Evolutionary conservation across 2,797 vertebrate species (phyloP), one percentile per base, ranked within the genome.

Genomic region (Pteropus rufus): DNA sequence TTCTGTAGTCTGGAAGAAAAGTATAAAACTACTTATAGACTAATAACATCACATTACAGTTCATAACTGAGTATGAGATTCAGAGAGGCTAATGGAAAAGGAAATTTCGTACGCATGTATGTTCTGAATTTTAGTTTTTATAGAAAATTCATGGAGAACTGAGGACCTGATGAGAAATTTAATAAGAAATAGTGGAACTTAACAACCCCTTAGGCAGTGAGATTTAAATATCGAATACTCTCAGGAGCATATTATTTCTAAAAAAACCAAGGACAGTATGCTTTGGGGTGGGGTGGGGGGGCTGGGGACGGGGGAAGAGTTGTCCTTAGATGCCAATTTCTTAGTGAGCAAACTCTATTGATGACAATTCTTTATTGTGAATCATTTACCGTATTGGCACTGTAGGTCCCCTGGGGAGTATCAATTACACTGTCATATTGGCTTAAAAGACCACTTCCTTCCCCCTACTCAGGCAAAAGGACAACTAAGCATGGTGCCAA

Each of bases 21-120:
- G 88, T 64, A 91, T 0, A 86, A 19, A 82, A 75, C 83, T 90
- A 93, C 70, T 83, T 87, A 52, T 54, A 89, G 39, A 44, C 34
- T 92, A 90, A 62, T 58, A 97, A 84, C 19, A 92, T 29, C 76
- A 52, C 7, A 93, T 80, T 81, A 76, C 15, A 92, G 26, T 93
- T 82, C 10, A 36, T 76, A 95, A 60, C 9, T 92, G 60, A 96
- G 41, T 34, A 91, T 84, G 46, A 95, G 54, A 92, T 49, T 93
- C 86, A 95, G 79, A 93, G 3, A 93, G 92, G 89, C 49, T 83
- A 90, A 96, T 23, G 44, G 62, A 67, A 96, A 96, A 86, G 52
- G 23, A 69, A 83, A 95, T 72, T 87, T 80, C 90, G 26, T 1
- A 89, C 52, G 64, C 19, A 72, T 39, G 1, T 64, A 82, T 79